These are phyloP conservation scores for Apodemia mormo DNA, from an alignment of 2,888 invertebrate species.

Conservation along the genomic window DNA sequence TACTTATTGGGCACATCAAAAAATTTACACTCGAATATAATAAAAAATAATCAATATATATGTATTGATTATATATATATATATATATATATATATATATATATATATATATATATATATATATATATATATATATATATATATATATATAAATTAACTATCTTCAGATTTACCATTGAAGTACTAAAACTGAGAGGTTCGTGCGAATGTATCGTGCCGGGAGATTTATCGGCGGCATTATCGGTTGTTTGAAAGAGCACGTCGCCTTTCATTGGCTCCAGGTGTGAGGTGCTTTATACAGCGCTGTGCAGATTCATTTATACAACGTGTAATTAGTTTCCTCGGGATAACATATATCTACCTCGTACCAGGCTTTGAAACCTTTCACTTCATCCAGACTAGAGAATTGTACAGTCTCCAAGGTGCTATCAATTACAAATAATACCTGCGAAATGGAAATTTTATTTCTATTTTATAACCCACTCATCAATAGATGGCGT, in stretches of 20 bases:
- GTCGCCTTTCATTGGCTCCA: constrained; percentile 10
- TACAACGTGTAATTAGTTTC: constrained; percentile 14
- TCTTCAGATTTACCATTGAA: background rate
- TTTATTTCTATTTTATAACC: too few relatives aligned
- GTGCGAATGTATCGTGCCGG: constrained; percentile 32
- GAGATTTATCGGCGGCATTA: constrained; percentile 36
- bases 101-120: too few relatives aligned
- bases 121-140: too few relatives aligned
- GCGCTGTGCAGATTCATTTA: constrained; percentile 5
- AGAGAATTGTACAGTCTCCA: background rate
- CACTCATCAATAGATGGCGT: too few relatives aligned
- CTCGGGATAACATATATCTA: background rate
- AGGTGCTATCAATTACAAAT: too few relatives aligned
- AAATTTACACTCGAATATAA: too few relatives aligned
- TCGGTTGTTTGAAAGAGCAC: constrained; percentile 28
- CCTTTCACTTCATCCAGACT: background rate
- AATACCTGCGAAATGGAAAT: too few relatives aligned
- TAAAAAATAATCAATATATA: too few relatives aligned
- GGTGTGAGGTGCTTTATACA: constrained; percentile 6
- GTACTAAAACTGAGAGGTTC: background rate
- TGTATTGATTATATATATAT: too few relatives aligned
- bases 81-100: too few relatives aligned
- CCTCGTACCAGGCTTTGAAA: background rate
- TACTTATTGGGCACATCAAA: too few relatives aligned
- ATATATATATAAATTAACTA: too few relatives aligned